Evolutionary conservation across 2,113 vertebrate genomes (phyloP).

Genomic region (Lophura nycthemera): DNA sequence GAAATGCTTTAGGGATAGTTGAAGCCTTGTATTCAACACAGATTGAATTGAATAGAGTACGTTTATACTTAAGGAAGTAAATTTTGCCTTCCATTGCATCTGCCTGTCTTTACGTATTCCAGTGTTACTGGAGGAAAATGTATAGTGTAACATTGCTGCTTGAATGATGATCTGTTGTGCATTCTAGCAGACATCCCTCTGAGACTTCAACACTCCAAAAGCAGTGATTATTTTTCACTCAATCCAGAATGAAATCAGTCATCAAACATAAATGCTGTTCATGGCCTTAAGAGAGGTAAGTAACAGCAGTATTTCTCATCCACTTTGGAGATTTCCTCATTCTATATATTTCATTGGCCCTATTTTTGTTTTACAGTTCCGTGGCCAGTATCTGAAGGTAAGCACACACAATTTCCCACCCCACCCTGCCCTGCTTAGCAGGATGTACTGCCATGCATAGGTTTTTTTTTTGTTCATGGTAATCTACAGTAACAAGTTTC

Average conservation of each 20-base stretch:
- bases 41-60: background rate
- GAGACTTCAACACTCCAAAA: background rate
- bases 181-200: background rate
- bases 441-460: background rate
- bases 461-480: background rate
- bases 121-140: background rate
- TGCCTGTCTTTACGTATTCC: background rate
- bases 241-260: background rate
- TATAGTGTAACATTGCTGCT: background rate
- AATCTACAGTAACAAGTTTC: conserved; percentile 11
- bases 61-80: background rate
- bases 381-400: background rate
- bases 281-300: background rate
- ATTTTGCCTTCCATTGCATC: background rate
- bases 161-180: background rate
- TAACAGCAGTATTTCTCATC: background rate
- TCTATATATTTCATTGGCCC: background rate
- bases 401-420: background rate
- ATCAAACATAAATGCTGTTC: background rate
- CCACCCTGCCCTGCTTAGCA: background rate
- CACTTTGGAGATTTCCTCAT: rapidly evolving
- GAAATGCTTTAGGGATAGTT: background rate
- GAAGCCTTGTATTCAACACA: background rate
- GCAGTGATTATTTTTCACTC: background rate
- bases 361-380: background rate